Conservation (phyloP, 1,140 invertebrate species). For the Proctacanthus coquilletti region DNA sequence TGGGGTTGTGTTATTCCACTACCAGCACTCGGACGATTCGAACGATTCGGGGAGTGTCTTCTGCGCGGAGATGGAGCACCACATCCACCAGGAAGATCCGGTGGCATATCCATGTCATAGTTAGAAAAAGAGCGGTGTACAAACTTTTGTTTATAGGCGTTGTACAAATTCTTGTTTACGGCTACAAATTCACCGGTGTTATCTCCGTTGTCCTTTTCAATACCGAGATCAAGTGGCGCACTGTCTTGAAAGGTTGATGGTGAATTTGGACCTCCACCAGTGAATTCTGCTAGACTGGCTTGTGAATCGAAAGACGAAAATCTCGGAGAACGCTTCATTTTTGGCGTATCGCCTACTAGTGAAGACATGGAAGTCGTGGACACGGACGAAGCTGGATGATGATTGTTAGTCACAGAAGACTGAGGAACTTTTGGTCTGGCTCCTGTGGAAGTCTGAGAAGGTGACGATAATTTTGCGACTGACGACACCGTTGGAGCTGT, state of each 20-base stretch:
- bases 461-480: too few species aligned
- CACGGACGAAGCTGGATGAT: neutral
- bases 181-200: neutral
- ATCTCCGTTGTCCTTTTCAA: too few species aligned
- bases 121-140: constrained; percentile 27
- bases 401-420: constrained; percentile 13
- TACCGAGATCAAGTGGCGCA: too few species aligned
- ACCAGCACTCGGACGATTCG: too few species aligned
- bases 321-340: constrained; percentile 29
- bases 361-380: constrained; percentile 9
- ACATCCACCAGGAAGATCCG: neutral
- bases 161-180: too few species aligned
- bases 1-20: too few species aligned
- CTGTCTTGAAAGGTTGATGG: too few species aligned
- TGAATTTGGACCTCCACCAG: neutral
- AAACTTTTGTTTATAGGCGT: constrained; percentile 11
- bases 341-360: constrained; percentile 11
- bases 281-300: constrained; percentile 25
- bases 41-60: too few species aligned
- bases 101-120: constrained; percentile 21
- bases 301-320: constrained; percentile 30
- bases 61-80: constrained; percentile 16
- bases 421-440: constrained; percentile 27
- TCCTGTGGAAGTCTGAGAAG: constrained; percentile 22
- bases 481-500: neutral